Evolutionary conservation across 2,797 vertebrate genomes (phyloP).

Genomic region (Nannoperca australis): DNA sequence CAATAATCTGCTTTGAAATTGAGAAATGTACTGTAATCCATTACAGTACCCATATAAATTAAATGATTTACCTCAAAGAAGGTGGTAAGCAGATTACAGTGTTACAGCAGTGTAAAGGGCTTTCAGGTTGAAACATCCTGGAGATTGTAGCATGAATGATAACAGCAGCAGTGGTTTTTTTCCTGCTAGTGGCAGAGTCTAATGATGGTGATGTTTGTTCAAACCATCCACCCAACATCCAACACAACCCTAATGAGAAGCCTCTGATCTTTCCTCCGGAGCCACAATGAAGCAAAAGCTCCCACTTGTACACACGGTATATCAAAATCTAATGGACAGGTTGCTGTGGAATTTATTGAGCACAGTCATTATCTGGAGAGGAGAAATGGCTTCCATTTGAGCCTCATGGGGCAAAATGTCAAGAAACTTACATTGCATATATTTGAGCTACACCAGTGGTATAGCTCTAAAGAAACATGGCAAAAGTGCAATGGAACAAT

Average conservation of each 20-base stretch:
- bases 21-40: constrained; percentile 8
- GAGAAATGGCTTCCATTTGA: not conserved
- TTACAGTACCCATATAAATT: no score
- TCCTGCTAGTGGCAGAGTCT: not conserved
- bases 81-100: constrained; percentile 8
- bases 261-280: constrained; percentile 5
- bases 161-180: not conserved
- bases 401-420: not conserved
- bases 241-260: not conserved
- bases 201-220: not conserved
- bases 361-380: not conserved
- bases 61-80: constrained; percentile 32
- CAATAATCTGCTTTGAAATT: constrained; percentile 30
- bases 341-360: not conserved
- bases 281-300: not conserved
- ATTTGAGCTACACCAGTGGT: not conserved
- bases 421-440: not conserved
- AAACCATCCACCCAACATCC: not conserved
- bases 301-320: not conserved
- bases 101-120: not conserved
- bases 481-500: not conserved
- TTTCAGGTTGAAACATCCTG: not conserved
- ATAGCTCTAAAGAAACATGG: not conserved
- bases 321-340: not conserved
- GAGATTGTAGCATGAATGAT: not conserved